Conservation (phyloP, 2,888 invertebrate genomes). For the Morpho helenor region DNA sequence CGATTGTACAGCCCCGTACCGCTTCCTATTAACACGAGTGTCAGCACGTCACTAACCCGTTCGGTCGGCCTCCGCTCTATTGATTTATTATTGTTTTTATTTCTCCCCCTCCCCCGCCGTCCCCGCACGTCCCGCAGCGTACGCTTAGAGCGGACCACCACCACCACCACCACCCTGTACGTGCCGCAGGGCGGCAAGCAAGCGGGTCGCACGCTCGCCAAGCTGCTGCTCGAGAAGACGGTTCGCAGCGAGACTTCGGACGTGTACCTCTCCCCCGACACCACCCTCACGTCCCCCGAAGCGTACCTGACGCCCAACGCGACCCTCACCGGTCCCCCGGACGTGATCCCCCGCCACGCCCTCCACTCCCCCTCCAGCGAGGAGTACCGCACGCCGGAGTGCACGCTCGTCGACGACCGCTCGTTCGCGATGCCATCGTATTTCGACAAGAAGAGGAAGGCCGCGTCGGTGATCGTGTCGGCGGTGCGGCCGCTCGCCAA, state of each 20-base stretch:
- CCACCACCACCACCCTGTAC: constrained; percentile 39
- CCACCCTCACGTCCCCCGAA: constrained; percentile 46
- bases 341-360: constrained; percentile 53
- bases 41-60: constrained; percentile 53
- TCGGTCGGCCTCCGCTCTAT: constrained; percentile 41
- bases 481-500: constrained; percentile 62
- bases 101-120: constrained; percentile 21
- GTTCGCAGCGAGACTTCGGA: constrained; percentile 48
- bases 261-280: constrained; percentile 56
- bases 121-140: constrained; percentile 41
- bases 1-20: constrained; percentile 33
- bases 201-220: constrained; percentile 45
- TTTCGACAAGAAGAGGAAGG: constrained; percentile 64
- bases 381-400: constrained; percentile 56
- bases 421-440: constrained; percentile 70
- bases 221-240: constrained; percentile 51
- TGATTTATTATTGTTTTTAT: constrained; percentile 50
- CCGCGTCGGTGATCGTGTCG: constrained; percentile 48
- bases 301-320: constrained; percentile 57
- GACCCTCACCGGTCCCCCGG: constrained; percentile 53
- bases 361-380: constrained; percentile 42
- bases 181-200: constrained; percentile 43
- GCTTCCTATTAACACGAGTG: constrained; percentile 21
- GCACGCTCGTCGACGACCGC: constrained; percentile 42
- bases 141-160: constrained; percentile 48